Evolutionary conservation across 2,888 invertebrate genomes (phyloP), one percentile per base, ranked within the genome.

Genomic region (Platypus cylindrus): DNA sequence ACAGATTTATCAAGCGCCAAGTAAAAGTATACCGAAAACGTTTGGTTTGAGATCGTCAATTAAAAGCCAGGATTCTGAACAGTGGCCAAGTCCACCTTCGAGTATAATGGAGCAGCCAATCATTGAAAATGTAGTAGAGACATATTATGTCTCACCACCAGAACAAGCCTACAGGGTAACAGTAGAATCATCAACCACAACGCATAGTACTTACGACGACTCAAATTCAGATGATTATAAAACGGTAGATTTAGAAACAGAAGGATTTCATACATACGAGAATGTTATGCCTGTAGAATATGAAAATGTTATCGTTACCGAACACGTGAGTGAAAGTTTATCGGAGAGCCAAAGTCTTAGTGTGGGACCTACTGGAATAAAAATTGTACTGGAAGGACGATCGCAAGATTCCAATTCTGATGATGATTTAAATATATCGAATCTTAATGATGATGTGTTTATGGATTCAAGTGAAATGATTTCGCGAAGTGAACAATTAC

Each of bases 71-170:
- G 78, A 78, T 45, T 78, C 79, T 5, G 79, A 83, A 46, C 78
- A 80, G 47, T 83, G 84, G 81, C 83, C 84, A 1, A 81, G 84
- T 25, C 78, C 84, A 1, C 82, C 84, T 5, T 78, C 80, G 0
- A 71, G 71, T 17, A 66, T 78, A 13, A 66, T 77, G 36, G 81
- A 79, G 50, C 73, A 74, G 3, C 77, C 78, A 1, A 69, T 82
- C 5, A 71, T 81, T 13, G 82, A 80, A 50, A 80, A 78, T 57
- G n/a, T n/a, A n/a, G 79, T 84, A 54, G 80, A 84, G 56, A 82
- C 82, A 13, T 85, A 79, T 53, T 85, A 80, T 48, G 74, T 82
- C 64, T 75, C 78, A 22, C 79, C 80, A 52, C 77, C 76, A 0
- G 82, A 85, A 61, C 81, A 77, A 59, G 78, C 83, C 1, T 76